Base-by-base conservation (phyloP, 2,888 invertebrate species). In the Pseudococcus viburni region DNA sequence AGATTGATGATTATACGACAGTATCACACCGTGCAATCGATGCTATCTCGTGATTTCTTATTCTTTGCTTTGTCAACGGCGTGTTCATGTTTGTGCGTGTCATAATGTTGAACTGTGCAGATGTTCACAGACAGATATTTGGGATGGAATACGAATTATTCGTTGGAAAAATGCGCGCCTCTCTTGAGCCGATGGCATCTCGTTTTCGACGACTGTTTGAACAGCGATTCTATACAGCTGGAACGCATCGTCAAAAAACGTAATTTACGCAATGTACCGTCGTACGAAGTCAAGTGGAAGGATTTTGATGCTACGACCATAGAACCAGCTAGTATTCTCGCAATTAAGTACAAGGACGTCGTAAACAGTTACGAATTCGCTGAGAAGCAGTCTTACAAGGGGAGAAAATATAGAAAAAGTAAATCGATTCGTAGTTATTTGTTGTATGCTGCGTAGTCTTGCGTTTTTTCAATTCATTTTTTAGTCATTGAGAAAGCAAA, bases 161-260 rank as follows among this genome's bases (percentile, higher is more conserved):
- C 95, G 64, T 94, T 96, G 89, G 94, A 95, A 90, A 96, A 96
- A 91, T 94, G 96, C 90, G 92, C 96, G 89, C 96, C 96, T 0
- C 91, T 97, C 77, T 91, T 95, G 33, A 96, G 96, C 0, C 93
- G 96, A 90, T 96, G 96, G 96, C 95, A 96, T 91, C 91, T 95
- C 42, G 91, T 93, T 89, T 92, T 94, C 92, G 90, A 89, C 46
- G 89, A 89, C 84, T 64, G 1, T 87, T 84, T 83, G 42, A 51
- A 33, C 86, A 89, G 46, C 89, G 88, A 89, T 90, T 94, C n/a
- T 90, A 91, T 83, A 94, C 94, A 0, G 91, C 92, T 33, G 91
- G 91, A 88, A 55, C 19, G 19, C 89, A 94, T 95, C 84, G 92
- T 93, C 19, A 95, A 95, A 91, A 93, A 93, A 89, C 91, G 94